These are phyloP conservation scores for Hippolais icterina DNA, from an alignment of 2,113 vertebrate genomes.

Conservation along the genomic window DNA sequence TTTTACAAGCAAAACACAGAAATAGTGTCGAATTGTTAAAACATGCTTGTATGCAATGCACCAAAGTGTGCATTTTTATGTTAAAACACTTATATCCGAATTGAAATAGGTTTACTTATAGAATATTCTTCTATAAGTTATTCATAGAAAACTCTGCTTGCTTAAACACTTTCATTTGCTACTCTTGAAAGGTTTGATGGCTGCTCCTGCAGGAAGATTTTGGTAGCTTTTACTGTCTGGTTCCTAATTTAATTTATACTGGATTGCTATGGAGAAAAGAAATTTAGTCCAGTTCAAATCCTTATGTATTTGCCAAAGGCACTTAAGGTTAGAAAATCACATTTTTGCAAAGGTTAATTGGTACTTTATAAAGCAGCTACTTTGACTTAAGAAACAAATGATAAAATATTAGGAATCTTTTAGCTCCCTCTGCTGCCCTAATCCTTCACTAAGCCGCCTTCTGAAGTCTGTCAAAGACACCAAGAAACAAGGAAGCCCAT, in stretches of 20 bases:
- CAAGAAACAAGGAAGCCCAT: neutral
- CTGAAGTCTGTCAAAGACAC: neutral
- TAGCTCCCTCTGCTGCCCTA: slow-evolving; percentile 70
- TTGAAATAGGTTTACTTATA: neutral
- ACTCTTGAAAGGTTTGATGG: neutral
- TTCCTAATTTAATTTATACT: neutral
- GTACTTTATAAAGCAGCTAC: neutral
- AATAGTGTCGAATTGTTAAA: neutral
- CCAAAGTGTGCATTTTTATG: neutral
- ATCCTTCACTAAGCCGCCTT: neutral
- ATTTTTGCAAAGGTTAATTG: slow-evolving; percentile 20
- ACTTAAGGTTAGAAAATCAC: neutral
- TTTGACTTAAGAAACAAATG: slow-evolving; percentile 23
- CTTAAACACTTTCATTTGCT: neutral
- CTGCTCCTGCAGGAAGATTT: neutral
- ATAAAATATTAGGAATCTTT: slow-evolving; percentile 61
- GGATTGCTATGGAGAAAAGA: neutral
- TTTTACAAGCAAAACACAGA: neutral
- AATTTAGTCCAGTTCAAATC: neutral
- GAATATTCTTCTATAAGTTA: neutral
- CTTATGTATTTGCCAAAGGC: neutral
- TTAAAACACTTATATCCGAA: neutral
- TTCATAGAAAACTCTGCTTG: neutral
- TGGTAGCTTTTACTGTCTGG: neutral
- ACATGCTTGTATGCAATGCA: neutral